Evolutionary conservation across 2,888 invertebrate genomes (phyloP), one percentile per base, ranked within the genome.

Genomic region (Eremobia ochroleuca): DNA sequence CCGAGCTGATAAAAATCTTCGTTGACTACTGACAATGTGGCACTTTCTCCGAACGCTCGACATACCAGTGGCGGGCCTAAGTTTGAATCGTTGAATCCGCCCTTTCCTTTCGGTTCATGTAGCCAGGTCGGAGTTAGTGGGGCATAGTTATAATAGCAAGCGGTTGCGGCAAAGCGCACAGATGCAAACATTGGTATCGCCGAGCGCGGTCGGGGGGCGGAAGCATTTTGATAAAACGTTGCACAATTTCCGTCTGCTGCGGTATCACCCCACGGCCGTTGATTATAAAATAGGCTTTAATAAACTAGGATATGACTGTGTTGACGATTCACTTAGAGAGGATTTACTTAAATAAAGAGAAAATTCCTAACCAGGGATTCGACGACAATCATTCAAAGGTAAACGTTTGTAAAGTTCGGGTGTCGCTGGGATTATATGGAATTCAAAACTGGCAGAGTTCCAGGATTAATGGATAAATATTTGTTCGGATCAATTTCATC

Each of bases 141-240:
- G 61, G 72, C 76, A 80, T 86, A 81, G 82, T 76, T 82, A 73
- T 84, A 82, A 85, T 80, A 86, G 79, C 78, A 73, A 72, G 81
- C 79, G 79, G 85, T 85, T 88, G 83, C 43, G 86, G 90, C 82
- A 83, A 87, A 85, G 87, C 83, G 88, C 92, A 92, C 92, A 92
- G 92, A 93, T 93, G 93, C 92, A 91, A 92, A 91, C 91, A 90
- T 89, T 86, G 88, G 90, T 89, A 90, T 90, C 91, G 89, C 82
- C 76, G 77, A 68, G 85, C 85, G 89, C 85, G 89, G 90, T 88
- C 86, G 85, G 80, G 88, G 89, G 86, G 87, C 90, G 91, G 92
- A 92, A 92, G 87, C 91, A 91, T 93, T 95, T 94, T 94, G 94
- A 95, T 95, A 94, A 93, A 95, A 94, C 93, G 92, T 88, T 92